Percentiles rank a stretch among this genome's conserved stretches.
Conservation (phyloP, 2,888 invertebrate genomes). For the Dasysyrphus albostriatus region DNA sequence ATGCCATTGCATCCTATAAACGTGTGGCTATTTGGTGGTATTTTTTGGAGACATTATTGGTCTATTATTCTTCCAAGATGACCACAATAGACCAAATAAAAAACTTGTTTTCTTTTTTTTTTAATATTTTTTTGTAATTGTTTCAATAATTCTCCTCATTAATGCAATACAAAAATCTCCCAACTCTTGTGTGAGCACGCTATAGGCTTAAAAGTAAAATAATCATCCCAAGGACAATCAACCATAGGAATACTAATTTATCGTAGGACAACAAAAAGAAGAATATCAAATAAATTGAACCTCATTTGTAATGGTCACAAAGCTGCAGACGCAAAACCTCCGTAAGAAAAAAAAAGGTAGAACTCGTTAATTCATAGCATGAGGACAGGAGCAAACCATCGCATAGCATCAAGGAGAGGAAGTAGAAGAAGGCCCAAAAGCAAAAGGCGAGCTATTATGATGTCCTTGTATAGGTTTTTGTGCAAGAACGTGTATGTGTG, state of each 20-base stretch:
- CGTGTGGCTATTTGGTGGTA: too few relatives aligned
- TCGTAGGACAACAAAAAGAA: constrained; percentile 67
- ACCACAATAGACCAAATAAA: too few relatives aligned
- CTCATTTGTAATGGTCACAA: constrained; percentile 75
- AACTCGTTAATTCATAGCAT: constrained; percentile 61
- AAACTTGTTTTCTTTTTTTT: too few relatives aligned
- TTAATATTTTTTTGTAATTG: not conserved
- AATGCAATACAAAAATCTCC: not conserved
- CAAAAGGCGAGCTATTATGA: not conserved
- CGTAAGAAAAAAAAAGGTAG: constrained; percentile 53
- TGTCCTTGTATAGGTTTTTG: not conserved
- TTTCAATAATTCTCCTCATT: not conserved
- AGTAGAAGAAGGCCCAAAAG: constrained; percentile 5
- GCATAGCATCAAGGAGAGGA: constrained; percentile 5
- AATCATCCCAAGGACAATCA: constrained; percentile 61
- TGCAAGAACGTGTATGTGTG: constrained; percentile 52
- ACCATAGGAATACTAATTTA: constrained; percentile 71
- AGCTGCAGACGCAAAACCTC: constrained; percentile 66
- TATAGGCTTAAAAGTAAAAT: not conserved
- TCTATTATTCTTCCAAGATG: too few relatives aligned
- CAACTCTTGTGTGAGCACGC: not conserved
- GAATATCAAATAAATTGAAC: constrained; percentile 70
- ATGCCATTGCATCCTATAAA: too few relatives aligned
- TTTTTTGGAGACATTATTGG: too few relatives aligned
- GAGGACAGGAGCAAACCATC: constrained; percentile 29